These are phyloP conservation scores for Tachycineta bicolor DNA, from an alignment of 2,113 vertebrate genomes.

Conservation along the genomic window DNA sequence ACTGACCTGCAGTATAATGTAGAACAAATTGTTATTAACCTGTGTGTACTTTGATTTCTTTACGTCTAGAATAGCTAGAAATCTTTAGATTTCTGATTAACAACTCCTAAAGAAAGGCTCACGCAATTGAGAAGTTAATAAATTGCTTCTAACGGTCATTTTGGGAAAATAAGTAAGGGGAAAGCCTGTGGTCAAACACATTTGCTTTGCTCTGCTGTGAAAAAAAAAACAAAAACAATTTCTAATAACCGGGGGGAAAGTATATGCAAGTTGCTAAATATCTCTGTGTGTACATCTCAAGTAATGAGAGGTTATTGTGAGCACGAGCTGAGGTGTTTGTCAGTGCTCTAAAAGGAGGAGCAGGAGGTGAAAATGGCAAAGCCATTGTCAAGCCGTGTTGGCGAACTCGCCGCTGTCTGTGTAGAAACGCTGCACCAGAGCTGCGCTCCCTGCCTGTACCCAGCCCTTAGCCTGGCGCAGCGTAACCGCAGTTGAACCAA, in stretches of 20 bases:
- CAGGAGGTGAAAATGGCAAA: background rate
- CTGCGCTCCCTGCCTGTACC: background rate
- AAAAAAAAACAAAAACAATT: background rate
- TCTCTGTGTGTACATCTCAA: background rate
- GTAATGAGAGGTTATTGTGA: background rate
- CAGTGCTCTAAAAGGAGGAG: background rate
- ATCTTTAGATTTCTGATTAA: background rate
- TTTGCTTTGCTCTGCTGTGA: background rate
- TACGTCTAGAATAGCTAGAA: background rate
- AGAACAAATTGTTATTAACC: background rate
- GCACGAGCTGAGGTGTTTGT: background rate
- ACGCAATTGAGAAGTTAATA: background rate
- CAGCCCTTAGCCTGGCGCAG: background rate
- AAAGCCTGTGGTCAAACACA: background rate
- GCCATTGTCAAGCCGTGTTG: background rate
- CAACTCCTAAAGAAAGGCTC: background rate
- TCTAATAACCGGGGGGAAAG: accelerated
- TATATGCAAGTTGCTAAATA: background rate
- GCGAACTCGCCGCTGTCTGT: background rate
- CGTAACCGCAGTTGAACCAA: background rate
- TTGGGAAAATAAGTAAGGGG: background rate
- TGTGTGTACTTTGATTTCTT: background rate
- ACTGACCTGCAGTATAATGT: background rate
- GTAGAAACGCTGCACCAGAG: background rate
- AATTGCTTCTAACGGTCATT: background rate